phyloP scores from a whole-genome alignment of 1,140 invertebrate genomes.

The Apocrypta bakeri region DNA sequence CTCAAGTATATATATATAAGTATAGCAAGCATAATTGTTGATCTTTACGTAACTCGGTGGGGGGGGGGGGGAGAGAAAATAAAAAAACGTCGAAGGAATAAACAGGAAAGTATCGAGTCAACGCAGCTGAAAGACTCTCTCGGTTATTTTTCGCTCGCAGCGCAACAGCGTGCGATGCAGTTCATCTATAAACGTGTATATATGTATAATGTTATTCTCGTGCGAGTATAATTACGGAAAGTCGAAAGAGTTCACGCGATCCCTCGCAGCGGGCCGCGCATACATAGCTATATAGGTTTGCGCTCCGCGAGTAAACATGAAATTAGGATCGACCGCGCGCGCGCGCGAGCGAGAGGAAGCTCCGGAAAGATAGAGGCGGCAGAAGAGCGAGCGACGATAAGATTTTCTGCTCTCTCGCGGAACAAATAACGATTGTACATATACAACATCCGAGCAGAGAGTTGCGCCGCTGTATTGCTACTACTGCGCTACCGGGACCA shows the following conservation, averaged over 20 bases:
- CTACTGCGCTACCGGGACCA: neutral
- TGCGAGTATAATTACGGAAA: neutral
- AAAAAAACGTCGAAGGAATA: neutral
- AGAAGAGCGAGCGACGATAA: slow-evolving; percentile 1
- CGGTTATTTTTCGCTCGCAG: neutral
- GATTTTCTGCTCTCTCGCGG: slow-evolving; percentile 34
- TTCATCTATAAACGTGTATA: no score
- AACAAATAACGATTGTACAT: slow-evolving; percentile 33
- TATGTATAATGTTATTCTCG: neutral
- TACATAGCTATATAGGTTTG: neutral
- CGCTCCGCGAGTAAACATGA: slow-evolving; percentile 11
- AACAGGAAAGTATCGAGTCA: neutral
- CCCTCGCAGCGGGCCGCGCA: neutral
- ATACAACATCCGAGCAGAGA: neutral
- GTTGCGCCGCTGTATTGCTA: neutral
- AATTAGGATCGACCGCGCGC: neutral
- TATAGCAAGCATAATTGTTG: neutral
- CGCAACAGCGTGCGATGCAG: neutral
- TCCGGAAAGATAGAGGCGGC: neutral
- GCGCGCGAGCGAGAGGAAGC: neutral
- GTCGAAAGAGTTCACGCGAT: slow-evolving; percentile 36
- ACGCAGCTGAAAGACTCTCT: no score
- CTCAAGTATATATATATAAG: neutral
- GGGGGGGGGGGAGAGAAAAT: neutral
- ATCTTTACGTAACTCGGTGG: neutral